Base-by-base conservation (phyloP, 2,888 invertebrate genomes). In the Eledone cirrhosa region DNA sequence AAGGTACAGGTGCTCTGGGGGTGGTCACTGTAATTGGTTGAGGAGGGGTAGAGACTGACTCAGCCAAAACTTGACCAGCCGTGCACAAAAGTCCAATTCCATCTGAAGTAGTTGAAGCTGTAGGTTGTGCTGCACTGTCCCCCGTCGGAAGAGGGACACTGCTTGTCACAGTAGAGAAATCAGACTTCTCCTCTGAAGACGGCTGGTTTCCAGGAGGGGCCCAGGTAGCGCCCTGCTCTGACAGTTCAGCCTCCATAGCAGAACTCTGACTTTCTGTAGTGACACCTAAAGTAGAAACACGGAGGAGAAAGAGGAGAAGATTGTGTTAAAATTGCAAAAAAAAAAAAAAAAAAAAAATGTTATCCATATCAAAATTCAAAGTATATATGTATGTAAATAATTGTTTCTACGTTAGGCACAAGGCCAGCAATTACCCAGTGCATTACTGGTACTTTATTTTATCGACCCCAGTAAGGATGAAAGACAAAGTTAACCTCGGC, bases 1-100 rank as follows among this genome's bases (percentile, higher is more conserved):
- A 67, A 47, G 72, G 59, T 31, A 80, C 19, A 33, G 83, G 82
- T 33, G 82, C 82, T 31, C 48, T 75, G 16, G 84, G 81, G 33
- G 80, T 78, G n/a, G 77, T 77, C n/a, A 80, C 77, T 48, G 82
- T 80, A 48, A 80, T 59, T 4, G 79, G 65, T 22, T 80, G 75
- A 31, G 79, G 77, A 16, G 80, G 82, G 41, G 80, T 79, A 22
- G 69, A 79, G 78, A 80, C 81, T 13, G 76, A 48, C 22, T 76
- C 76, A 48, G 48, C 76, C 48, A 76, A 22, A 48, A 47, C 47
- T 47, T 48, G 22, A n/a, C 47, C 29, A 5, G 76, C 47, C 27
- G 48, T 48, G 19, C 76, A 48, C 48, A 76, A 48, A 29, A 76
- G 48, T 19, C 27, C 41, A 24, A 76, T 41, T 24, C 48, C 48